Percentiles rank a stretch among this genome's conserved stretches.
phyloP scores from a whole-genome alignment of 1,140 invertebrate species.

The Zaprionus vittiger region DNA sequence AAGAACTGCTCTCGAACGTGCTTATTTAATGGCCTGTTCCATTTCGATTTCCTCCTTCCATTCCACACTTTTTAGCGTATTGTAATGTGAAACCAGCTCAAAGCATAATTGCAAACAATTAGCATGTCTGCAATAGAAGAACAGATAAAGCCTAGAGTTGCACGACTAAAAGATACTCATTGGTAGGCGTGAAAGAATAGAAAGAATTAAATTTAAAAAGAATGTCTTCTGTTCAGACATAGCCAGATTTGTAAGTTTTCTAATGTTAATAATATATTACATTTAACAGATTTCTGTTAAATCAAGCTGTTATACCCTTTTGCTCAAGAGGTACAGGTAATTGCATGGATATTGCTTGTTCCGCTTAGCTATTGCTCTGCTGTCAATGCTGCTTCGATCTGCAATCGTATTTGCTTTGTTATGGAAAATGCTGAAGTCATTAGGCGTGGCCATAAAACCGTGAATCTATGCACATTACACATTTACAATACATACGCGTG shows the following conservation, averaged over 20 bases:
- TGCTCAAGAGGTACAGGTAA: background rate
- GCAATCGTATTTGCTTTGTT: constrained; percentile 44
- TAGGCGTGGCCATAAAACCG: constrained; percentile 34
- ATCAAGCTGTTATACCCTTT: constrained; percentile 2
- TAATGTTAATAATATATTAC: background rate
- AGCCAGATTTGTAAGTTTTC: background rate
- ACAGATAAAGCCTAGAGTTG: background rate
- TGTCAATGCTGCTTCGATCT: constrained; percentile 32
- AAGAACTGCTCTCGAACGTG: constrained; percentile 34
- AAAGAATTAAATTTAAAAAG: background rate
- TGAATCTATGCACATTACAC: constrained; percentile 41
- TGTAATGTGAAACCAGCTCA: constrained; percentile 53
- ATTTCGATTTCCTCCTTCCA: constrained; percentile 28
- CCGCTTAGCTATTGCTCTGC: constrained; percentile 24
- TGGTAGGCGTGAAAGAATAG: background rate
- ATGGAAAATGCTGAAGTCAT: constrained; percentile 46
- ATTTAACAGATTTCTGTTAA: background rate
- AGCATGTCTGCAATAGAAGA: constrained; percentile 54
- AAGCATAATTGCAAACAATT: constrained; percentile 83
- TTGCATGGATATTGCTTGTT: constrained; percentile 10
- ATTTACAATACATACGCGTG: constrained; percentile 26
- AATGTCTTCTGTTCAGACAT: background rate
- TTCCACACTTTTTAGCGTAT: constrained; percentile 47
- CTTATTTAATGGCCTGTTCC: constrained; percentile 47
- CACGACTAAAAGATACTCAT: constrained; percentile 19